Evolutionary conservation across 2,113 vertebrate genomes (phyloP), one percentile per base, ranked within the genome.

Genomic region (Saguinus imperator): DNA sequence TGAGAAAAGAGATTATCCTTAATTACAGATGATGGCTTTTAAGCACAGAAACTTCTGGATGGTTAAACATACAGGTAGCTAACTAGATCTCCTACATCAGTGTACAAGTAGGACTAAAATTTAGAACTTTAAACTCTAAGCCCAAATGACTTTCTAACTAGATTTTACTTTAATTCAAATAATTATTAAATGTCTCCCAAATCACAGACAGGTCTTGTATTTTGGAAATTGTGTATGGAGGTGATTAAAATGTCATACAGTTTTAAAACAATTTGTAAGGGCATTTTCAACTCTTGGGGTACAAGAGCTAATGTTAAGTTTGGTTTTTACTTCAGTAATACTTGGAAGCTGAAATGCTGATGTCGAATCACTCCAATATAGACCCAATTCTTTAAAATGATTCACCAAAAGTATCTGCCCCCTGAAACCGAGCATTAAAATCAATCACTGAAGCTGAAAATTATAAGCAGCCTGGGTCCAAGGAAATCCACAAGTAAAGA

Each of bases 201-300:
- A 81, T 77, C 8, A 8, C 52, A 83, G 10, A 8, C 52, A 87
- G 52, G 66, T 57, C 52, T 43, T 72, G 7, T 57, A 79, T 84
- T 92, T 94, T 84, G 12, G 27, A 57, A 89, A 91, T 25, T 89
- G 16, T 57, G 11, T 61, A 25, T 5, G 23, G 10, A 87, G 72
- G 29, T 84, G 48, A 72, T 90, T 81, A 61, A 73, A 89, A 73
- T 0, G 82, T 23, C 20, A 70, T n/a, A 16, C 9, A 50, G 82
- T 29, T 91, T 91, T 94, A 70, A 61, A 94, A 90, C 11, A 92
- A 88, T 72, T 86, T 84, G 64, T 76, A 23, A 57, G 58, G 72
- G 1, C 55, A 66, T 72, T 95, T 87, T 75, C 76, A 89, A 52
- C 52, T 95, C 52, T 55, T 96, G 50, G 58, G 50, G 88, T 68